Conservation (phyloP, 1,140 invertebrate species). For the Diorhabda sublineata region DNA sequence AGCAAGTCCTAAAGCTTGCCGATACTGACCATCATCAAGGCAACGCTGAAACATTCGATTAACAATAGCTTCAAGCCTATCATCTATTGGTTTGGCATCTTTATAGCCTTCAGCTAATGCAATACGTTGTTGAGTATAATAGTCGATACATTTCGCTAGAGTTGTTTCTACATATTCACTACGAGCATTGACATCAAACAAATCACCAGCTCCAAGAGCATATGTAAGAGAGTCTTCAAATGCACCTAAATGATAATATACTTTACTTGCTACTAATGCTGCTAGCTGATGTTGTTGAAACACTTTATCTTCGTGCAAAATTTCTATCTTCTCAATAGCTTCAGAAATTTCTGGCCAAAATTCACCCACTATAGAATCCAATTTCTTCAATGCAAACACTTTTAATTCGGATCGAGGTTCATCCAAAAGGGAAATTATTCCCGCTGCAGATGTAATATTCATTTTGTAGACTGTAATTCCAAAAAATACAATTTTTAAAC, state of each 20-base stretch:
- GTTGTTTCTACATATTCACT: conserved; percentile 97
- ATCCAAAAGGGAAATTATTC: conserved; percentile 92
- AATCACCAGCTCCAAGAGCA: conserved; percentile 85
- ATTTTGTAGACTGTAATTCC: conserved; percentile 22
- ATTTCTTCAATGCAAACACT: conserved; percentile 84
- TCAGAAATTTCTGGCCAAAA: conserved; percentile 99
- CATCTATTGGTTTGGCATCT: conserved; percentile 72
- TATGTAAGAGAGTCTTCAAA: conserved; percentile 94
- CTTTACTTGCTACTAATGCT: conserved; percentile 96
- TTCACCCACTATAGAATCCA: conserved; percentile 92
- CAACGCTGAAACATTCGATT: conserved; percentile 96
- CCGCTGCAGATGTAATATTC: conserved; percentile 57
- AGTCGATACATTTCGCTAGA: conserved; percentile 89
- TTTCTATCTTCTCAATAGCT: conserved; percentile 96
- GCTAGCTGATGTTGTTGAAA: conserved; percentile 89
- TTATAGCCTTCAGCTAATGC: conserved; percentile 59
- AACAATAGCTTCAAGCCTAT: conserved; percentile 87
- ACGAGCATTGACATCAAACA: conserved; percentile 90
- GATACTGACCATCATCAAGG: conserved; percentile 88
- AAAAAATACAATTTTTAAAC: background rate
- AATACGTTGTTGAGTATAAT: conserved; percentile 85
- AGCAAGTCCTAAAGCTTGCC: conserved; percentile 90
- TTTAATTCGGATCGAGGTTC: conserved; percentile 90
- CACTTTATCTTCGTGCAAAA: conserved; percentile 86
- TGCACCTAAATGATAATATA: conserved; percentile 95